phyloP scores from a whole-genome alignment of 2,113 vertebrate species.

The Atrichornis clamosus region DNA sequence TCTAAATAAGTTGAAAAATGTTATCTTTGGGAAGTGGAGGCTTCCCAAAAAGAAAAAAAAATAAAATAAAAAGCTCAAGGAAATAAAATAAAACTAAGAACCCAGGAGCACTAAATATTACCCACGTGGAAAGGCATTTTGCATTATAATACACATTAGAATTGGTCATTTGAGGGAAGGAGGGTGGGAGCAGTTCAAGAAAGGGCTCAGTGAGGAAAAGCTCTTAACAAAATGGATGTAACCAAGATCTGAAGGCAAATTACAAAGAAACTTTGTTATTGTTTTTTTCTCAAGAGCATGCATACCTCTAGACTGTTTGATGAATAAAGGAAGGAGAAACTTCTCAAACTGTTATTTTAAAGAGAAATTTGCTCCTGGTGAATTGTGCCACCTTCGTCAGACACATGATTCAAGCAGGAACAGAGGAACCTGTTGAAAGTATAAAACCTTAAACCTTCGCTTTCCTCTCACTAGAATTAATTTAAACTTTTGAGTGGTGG shows the following conservation, averaged over 20 bases:
- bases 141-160: background rate
- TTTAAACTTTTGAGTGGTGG: background rate
- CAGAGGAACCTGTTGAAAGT: background rate
- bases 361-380: background rate
- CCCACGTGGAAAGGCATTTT: background rate
- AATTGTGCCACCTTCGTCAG: background rate
- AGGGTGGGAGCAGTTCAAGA: background rate
- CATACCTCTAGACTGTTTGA: background rate
- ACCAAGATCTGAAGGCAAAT: background rate
- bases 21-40: background rate
- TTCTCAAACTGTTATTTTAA: background rate
- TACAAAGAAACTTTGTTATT: background rate
- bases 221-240: background rate
- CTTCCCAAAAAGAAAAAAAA: background rate
- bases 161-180: accelerated
- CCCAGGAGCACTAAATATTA: background rate
- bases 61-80: no score
- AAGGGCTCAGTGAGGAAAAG: background rate
- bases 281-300: background rate
- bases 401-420: background rate
- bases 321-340: background rate
- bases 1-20: background rate
- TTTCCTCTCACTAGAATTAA: background rate
- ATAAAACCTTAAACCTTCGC: background rate
- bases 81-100: background rate